phyloP scores from a whole-genome alignment of 1,140 invertebrate species.

The Elysia chlorotica region DNA sequence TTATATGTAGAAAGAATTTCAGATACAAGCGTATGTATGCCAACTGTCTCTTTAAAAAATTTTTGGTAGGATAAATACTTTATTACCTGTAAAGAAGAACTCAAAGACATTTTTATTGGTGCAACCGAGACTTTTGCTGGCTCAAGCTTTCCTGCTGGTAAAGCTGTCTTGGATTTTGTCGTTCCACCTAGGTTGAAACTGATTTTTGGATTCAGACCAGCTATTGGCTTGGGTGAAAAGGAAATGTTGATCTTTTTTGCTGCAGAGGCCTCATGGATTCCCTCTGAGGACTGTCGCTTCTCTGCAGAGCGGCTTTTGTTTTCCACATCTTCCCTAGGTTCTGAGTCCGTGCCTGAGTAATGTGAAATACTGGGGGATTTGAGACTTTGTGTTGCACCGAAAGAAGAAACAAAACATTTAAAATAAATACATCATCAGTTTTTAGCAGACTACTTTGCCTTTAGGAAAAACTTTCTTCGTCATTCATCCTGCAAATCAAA shows the following conservation, averaged over 20 bases:
- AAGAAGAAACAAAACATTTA: slow-evolving; percentile 23
- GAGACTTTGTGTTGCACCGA: slow-evolving; percentile 25
- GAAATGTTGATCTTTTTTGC: slow-evolving; percentile 28
- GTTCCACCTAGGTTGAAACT: slow-evolving; percentile 3
- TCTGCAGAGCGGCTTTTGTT: slow-evolving; percentile 17
- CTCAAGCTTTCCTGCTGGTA: not conserved
- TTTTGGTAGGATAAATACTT: not conserved
- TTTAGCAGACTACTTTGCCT: too few species aligned
- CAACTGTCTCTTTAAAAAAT: not conserved
- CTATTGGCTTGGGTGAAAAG: not conserved
- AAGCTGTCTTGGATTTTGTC: not conserved
- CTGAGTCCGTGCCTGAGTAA: slow-evolving; percentile 26
- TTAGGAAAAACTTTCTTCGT: too few species aligned
- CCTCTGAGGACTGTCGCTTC: slow-evolving; percentile 27
- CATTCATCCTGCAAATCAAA: too few species aligned
- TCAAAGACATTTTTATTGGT: slow-evolving; percentile 34
- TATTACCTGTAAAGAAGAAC: slow-evolving; percentile 7
- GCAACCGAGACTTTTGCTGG: not conserved
- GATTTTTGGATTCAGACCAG: slow-evolving; percentile 18
- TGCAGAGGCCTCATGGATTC: slow-evolving; percentile 17
- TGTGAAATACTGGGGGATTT: slow-evolving; percentile 38
- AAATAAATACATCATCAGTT: too few species aligned
- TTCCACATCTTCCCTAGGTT: not conserved
- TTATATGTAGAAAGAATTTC: too few species aligned
- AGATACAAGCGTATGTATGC: too few species aligned